Base-by-base conservation (phyloP, 2,113 vertebrate species). In the Anser cygnoides region DNA sequence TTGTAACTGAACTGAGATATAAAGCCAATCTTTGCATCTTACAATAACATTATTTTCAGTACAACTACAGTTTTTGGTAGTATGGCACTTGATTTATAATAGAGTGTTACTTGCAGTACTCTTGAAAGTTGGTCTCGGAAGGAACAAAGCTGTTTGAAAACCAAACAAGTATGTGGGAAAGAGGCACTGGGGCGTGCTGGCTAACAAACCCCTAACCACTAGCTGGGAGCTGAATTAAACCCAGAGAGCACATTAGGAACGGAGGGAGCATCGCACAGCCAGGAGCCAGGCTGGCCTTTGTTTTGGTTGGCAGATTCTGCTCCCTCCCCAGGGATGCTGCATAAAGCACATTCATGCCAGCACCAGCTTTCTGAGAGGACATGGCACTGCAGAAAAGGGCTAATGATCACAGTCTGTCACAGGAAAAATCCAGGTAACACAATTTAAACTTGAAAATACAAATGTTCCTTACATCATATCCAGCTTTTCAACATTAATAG, bases 21-120 rank as follows among this genome's bases (percentile, higher is more conserved):
- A 67, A n/a, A 46, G 52, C 62, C 55, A 43, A 28, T 14, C 62
- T 43, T 26, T 44, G 65, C 33, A 2, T 13, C 43, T 23, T 11
- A 0, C 78, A 0, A 7, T 20, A 37, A 6, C 3, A 0, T 1
- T 4, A 25, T 3, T 35, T 20, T 43, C 13, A 2, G 33, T 15
- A 17, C 3, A 6, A 8, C 49, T 13, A 28, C 52, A 13, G 1
- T 13, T 6, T 17, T 31, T 31, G 23, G 12, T 44, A 1, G 13
- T 20, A 2, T 2, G 19, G 23, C 22, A 8, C 57, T 65, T 4
- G 11, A 13, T 57, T 41, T 31, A 6, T 28, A 59, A 10, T 3
- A 10, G 12, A 5, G 25, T 3, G 71, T 57, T 28, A 11, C 39
- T 31, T 4, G 11, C 23, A 12, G 35, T n/a, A 16, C 33, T 39